Conservation (phyloP, 1,140 invertebrate genomes). For the Ostrea denselamellosa region DNA sequence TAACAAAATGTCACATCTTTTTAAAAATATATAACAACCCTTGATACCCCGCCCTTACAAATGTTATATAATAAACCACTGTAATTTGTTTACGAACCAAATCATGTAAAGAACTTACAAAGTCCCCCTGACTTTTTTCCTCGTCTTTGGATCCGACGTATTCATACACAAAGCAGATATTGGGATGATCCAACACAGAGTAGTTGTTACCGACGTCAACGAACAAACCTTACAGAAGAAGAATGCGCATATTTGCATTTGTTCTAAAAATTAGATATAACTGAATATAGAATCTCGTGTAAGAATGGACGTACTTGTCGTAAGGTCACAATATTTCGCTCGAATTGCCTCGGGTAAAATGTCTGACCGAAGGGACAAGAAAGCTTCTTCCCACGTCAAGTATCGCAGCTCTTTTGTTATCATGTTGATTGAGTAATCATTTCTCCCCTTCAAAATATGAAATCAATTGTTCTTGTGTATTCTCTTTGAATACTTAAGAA, state of each 20-base stretch:
- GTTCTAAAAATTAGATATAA: too few species aligned
- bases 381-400: constrained; percentile 79
- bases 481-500: too few species aligned
- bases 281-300: not conserved
- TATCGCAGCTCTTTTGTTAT: constrained; percentile 78
- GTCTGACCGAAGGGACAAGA: constrained; percentile 74
- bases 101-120: constrained; percentile 64
- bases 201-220: constrained; percentile 79
- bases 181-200: constrained; percentile 77
- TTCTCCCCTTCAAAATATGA: constrained; percentile 70
- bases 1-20: not conserved
- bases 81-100: not conserved
- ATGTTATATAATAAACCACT: too few species aligned
- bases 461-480: too few species aligned
- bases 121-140: constrained; percentile 75
- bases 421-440: constrained; percentile 77
- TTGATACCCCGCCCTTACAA: too few species aligned
- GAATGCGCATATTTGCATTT: not conserved
- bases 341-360: constrained; percentile 77
- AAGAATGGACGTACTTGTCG: constrained; percentile 71
- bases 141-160: constrained; percentile 76
- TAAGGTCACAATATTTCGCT: constrained; percentile 79
- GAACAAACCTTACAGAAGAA: constrained; percentile 73
- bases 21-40: too few species aligned
- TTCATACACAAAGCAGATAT: constrained; percentile 78